A percentile compares a stretch with the other conserved stretches of the same genome.
Evolutionary conservation across 2,888 invertebrate genomes (phyloP).

Genomic region (Phragmatobia fuliginosa): DNA sequence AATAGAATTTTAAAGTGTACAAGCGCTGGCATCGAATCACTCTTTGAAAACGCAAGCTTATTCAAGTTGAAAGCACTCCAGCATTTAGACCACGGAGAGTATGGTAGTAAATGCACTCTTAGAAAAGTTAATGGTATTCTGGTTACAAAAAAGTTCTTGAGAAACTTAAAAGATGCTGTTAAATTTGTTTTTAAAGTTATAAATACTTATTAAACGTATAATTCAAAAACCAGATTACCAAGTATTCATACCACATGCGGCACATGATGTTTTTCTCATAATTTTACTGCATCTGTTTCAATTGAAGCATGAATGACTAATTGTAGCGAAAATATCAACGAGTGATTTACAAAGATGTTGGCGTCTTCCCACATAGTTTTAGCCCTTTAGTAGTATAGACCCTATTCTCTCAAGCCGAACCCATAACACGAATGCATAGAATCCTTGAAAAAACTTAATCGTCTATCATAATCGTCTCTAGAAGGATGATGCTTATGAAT

Average conservation of each 20-base stretch:
- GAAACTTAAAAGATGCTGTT: neutral
- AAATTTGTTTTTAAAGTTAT: neutral
- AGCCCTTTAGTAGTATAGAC: slow-evolving; percentile 74
- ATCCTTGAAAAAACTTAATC: slow-evolving; percentile 65
- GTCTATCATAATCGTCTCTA: slow-evolving; percentile 71
- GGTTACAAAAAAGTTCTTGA: slow-evolving; percentile 27
- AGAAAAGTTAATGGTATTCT: slow-evolving; percentile 39
- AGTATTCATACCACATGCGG: slow-evolving; percentile 18
- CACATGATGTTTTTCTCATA: slow-evolving; percentile 29
- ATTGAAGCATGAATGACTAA: slow-evolving; percentile 48
- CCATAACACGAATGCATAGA: slow-evolving; percentile 77
- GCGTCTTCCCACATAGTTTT: slow-evolving; percentile 55
- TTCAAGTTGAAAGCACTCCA: slow-evolving; percentile 33
- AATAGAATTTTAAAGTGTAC: slow-evolving; percentile 40
- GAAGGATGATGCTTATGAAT: slow-evolving; percentile 72
- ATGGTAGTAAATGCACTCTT: slow-evolving; percentile 37
- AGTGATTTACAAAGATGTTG: slow-evolving; percentile 55
- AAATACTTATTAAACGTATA: neutral
- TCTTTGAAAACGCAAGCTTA: slow-evolving; percentile 49
- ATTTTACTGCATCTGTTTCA: slow-evolving; percentile 39
- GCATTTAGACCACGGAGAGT: slow-evolving; percentile 37
- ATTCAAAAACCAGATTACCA: slow-evolving; percentile 42
- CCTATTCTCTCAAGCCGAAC: slow-evolving; percentile 86
- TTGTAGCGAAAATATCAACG: slow-evolving; percentile 43
- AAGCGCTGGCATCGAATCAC: slow-evolving; percentile 57